Conservation (phyloP, 2,888 invertebrate species). For the Terebella lapidaria region DNA sequence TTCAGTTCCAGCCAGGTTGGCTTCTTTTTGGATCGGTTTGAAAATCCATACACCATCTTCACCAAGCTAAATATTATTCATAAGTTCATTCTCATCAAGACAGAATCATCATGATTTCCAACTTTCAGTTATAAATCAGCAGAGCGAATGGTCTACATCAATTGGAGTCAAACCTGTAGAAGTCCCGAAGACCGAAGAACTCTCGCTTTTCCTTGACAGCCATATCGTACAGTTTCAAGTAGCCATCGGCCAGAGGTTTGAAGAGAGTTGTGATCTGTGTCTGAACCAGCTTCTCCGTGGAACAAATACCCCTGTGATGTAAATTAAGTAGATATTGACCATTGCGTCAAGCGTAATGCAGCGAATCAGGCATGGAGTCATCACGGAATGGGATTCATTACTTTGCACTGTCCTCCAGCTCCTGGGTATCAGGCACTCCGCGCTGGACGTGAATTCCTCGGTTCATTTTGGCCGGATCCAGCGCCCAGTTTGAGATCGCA, state of each 20-base stretch:
- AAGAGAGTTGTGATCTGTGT: conserved; percentile 27
- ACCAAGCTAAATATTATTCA: conserved; percentile 20
- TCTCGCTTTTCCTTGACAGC: conserved; percentile 32
- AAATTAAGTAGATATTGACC: too few relatives aligned
- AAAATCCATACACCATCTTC: conserved; percentile 37
- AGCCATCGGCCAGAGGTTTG: conserved; percentile 33
- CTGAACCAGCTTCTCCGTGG: conserved; percentile 22
- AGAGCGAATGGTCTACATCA: too few relatives aligned
- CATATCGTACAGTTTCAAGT: conserved; percentile 32
- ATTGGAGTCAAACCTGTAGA: conserved; percentile 21
- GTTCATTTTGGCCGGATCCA: conserved; percentile 52
- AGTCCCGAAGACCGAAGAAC: conserved; percentile 42
- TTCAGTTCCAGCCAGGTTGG: conserved; percentile 31
- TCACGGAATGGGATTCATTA: too few relatives aligned
- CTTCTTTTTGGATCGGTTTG: conserved; percentile 17
- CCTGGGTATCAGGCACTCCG: conserved; percentile 30
- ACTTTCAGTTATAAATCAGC: too few relatives aligned
- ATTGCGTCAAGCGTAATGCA: too few relatives aligned
- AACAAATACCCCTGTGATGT: conserved; percentile 33
- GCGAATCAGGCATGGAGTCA: too few relatives aligned
- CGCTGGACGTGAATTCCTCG: conserved; percentile 45
- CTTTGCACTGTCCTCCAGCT: conserved; percentile 31
- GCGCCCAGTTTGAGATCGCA: conserved; percentile 51
- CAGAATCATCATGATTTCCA: neutral
- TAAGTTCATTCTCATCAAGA: too few relatives aligned